A percentile compares a stretch with the other conserved stretches of the same genome.
phyloP scores from a whole-genome alignment of 2,113 vertebrate species.

The Cairina moschata region DNA sequence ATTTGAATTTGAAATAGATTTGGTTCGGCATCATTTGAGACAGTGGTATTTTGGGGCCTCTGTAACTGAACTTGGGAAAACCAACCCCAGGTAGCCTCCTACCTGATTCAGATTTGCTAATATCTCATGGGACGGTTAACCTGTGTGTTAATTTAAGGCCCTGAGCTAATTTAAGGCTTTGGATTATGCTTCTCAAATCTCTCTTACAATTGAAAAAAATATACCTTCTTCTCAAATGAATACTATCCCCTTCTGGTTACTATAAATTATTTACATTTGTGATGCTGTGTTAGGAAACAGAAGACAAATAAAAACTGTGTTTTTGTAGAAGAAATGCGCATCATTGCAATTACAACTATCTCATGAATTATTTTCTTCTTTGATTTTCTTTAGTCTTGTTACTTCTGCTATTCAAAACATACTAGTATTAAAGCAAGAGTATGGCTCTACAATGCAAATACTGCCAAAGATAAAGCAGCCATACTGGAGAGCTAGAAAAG shows the following conservation, averaged over 20 bases:
- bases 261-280: neutral
- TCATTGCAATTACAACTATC: neutral
- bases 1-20: conserved; percentile 38
- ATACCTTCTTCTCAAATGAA: neutral
- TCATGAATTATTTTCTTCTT: neutral
- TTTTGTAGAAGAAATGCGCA: neutral
- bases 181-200: neutral
- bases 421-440: neutral
- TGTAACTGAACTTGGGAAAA: conserved; percentile 26
- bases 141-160: neutral
- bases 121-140: neutral
- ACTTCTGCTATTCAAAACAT: neutral
- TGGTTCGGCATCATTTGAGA: conserved; percentile 13
- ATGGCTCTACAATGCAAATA: neutral
- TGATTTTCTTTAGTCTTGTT: neutral
- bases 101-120: neutral
- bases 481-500: neutral
- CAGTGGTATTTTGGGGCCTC: neutral
- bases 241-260: neutral
- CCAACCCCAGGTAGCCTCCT: conserved; percentile 15
- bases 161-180: neutral
- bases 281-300: neutral
- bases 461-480: neutral
- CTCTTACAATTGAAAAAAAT: neutral
- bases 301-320: neutral